A percentile compares a stretch with the other conserved stretches of the same genome.
phyloP scores from a whole-genome alignment of 1,140 invertebrate genomes.

The Pogonomyrmex barbatus region DNA sequence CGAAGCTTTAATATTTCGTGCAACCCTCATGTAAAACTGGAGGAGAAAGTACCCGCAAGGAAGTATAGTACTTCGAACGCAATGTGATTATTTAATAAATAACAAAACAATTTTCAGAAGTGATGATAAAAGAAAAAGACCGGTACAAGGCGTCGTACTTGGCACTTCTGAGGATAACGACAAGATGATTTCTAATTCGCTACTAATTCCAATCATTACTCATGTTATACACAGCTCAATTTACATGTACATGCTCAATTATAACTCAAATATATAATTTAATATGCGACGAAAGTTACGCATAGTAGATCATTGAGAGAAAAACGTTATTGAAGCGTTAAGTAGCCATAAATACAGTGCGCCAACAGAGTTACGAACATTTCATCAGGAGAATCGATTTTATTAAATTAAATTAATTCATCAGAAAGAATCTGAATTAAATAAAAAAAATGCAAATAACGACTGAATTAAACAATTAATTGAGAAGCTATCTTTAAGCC shows the following conservation, averaged over 20 bases:
- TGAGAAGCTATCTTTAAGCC: neutral
- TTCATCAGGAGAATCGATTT: neutral
- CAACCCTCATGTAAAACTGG: neutral
- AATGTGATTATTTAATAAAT: neutral
- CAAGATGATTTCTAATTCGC: slow-evolving; percentile 8
- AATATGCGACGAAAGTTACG: slow-evolving; percentile 19
- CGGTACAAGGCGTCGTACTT: neutral
- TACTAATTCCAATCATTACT: slow-evolving; percentile 22
- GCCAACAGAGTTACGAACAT: neutral
- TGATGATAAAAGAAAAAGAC: neutral
- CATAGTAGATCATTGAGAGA: neutral
- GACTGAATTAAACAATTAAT: neutral
- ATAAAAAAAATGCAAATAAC: neutral
- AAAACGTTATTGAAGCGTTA: neutral
- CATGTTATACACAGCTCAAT: neutral
- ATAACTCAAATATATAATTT: slow-evolving; percentile 2
- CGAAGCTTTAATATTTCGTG: neutral
- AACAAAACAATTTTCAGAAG: neutral
- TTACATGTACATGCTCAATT: slow-evolving; percentile 2
- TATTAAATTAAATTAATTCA: neutral
- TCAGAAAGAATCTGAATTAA: neutral
- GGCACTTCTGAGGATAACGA: neutral
- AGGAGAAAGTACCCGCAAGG: neutral
- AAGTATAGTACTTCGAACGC: neutral
- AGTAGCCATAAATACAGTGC: neutral